These are phyloP conservation scores for Cardinalis cardinalis DNA, from an alignment of 2,113 vertebrate genomes.

Conservation along the genomic window DNA sequence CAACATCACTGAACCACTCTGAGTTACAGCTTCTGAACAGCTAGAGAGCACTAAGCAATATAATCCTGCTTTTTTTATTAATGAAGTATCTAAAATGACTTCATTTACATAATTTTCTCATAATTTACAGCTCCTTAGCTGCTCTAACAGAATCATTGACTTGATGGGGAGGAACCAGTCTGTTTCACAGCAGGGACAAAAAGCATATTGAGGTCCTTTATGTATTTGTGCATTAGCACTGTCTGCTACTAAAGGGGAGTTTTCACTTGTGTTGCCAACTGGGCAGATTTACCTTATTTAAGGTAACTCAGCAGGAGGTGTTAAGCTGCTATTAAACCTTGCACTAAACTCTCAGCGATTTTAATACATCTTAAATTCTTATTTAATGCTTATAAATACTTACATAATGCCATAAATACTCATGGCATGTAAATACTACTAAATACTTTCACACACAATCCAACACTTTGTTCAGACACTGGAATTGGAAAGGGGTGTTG, in stretches of 20 bases:
- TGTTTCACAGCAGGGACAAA: background rate
- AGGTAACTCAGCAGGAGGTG: background rate
- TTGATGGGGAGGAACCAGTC: background rate
- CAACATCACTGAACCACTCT: background rate
- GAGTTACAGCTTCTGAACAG: background rate
- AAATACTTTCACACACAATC: background rate
- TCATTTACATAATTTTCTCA: background rate
- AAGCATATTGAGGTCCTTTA: background rate
- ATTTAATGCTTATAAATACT: background rate
- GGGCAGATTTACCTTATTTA: background rate
- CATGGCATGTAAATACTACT: background rate
- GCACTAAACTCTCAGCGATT: background rate
- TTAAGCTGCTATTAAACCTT: background rate
- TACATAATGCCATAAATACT: background rate
- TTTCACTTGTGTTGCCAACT: background rate
- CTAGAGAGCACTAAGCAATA: background rate
- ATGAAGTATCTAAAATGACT: background rate
- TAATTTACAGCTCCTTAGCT: background rate
- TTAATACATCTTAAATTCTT: background rate
- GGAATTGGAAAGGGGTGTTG: background rate
- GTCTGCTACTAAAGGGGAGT: background rate
- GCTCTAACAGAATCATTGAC: background rate
- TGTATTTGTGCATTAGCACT: background rate
- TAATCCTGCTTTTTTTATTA: background rate
- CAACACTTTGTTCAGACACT: background rate